These are phyloP conservation scores for Melanerpes aurifrons DNA, from an alignment of 2,113 vertebrate genomes.

Conservation along the genomic window DNA sequence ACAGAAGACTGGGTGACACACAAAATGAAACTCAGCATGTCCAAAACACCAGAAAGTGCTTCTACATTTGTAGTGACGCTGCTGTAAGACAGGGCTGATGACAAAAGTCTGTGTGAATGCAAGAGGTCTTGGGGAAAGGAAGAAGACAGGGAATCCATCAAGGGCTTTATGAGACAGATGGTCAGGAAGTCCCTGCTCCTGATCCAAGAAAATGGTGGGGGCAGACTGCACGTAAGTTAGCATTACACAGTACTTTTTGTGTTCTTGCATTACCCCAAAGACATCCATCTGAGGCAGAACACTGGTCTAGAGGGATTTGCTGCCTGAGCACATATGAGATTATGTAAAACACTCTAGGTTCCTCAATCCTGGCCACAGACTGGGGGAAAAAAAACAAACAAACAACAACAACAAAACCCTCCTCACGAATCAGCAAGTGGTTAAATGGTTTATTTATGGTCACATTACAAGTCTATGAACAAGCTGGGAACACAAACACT, in stretches of 20 bases:
- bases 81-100: neutral
- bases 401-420: neutral
- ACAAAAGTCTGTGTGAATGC: neutral
- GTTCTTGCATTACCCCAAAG: neutral
- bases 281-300: neutral
- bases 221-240: neutral
- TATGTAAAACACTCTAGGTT: neutral
- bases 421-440: neutral
- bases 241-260: neutral
- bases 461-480: neutral
- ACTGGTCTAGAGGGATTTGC: neutral
- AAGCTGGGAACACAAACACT: slow-evolving; percentile 37
- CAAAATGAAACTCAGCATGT: neutral
- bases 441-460: slow-evolving; percentile 22
- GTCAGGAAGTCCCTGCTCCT: neutral
- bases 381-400: neutral
- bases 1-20: neutral
- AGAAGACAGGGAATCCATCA: neutral
- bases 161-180: neutral
- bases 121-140: neutral
- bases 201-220: neutral
- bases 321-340: neutral
- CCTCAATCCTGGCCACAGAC: neutral
- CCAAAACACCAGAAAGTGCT: neutral
- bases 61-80: neutral